phyloP scores from a whole-genome alignment of 2,888 invertebrate species.

The Belgica antarctica region DNA sequence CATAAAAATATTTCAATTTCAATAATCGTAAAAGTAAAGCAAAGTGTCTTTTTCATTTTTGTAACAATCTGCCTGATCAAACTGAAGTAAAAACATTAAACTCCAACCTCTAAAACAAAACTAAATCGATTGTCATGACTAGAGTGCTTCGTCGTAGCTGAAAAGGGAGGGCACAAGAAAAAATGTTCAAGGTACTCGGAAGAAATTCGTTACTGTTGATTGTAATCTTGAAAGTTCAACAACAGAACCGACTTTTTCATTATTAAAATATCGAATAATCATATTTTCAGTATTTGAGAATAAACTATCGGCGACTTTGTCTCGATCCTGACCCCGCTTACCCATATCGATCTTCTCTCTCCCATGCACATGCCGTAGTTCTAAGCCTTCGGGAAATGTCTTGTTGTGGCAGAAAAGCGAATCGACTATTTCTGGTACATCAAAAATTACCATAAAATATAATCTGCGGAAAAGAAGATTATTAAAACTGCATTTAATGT shows the following conservation, averaged over 20 bases:
- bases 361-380: background rate
- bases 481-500: background rate
- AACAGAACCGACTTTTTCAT: background rate
- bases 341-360: background rate
- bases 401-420: background rate
- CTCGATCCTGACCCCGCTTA: constrained; percentile 12
- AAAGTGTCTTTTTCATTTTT: no score
- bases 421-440: background rate
- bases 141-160: background rate
- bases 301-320: background rate
- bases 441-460: constrained; percentile 25
- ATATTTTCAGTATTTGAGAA: background rate
- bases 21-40: no score
- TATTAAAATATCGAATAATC: background rate
- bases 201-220: constrained; percentile 23
- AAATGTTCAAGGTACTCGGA: background rate
- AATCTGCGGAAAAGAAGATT: background rate
- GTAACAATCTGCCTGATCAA: no score
- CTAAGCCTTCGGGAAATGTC: background rate
- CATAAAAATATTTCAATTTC: no score
- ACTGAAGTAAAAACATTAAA: no score
- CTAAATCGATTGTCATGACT: constrained; percentile 18
- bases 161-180: background rate
- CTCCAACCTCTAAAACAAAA: constrained; percentile 4
- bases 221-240: background rate